These are phyloP conservation scores for Cyrtorhinus lividipennis DNA, from an alignment of 1,140 invertebrate genomes.

Conservation along the genomic window DNA sequence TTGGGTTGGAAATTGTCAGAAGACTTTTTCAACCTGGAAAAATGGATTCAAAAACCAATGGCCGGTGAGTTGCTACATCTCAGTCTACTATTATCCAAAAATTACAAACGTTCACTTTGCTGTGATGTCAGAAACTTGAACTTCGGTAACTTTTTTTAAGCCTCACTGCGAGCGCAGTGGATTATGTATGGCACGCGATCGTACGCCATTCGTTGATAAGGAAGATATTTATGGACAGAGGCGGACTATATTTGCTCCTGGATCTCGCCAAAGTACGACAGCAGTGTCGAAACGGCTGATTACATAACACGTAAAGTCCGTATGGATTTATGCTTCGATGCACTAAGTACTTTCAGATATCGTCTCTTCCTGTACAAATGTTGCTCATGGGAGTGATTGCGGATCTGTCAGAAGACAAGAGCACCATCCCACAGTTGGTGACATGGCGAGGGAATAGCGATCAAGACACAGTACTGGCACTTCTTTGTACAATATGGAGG, in stretches of 20 bases:
- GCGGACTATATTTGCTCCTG: conserved; percentile 10
- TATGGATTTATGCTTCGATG: no score
- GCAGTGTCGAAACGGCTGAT: neutral
- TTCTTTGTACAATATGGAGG: conserved; percentile 16
- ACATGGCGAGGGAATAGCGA: conserved; percentile 15
- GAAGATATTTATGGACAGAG: neutral
- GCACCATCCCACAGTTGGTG: conserved; percentile 9
- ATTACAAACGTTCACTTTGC: no score
- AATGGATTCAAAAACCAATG: neutral
- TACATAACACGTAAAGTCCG: no score
- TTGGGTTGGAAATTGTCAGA: neutral
- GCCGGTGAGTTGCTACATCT: neutral
- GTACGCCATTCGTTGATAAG: neutral
- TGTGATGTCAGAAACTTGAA: no score
- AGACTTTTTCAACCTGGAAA: neutral
- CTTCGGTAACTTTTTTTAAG: no score
- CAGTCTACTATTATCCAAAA: no score
- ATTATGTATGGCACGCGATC: conserved; percentile 12
- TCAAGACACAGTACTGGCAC: neutral
- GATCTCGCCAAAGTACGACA: conserved; percentile 9
- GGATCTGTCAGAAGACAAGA: neutral
- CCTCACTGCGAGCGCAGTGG: neutral
- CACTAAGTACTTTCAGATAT: neutral
- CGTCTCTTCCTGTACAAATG: neutral
- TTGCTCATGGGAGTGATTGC: neutral